phyloP scores from a whole-genome alignment of 1,140 invertebrate species.

The Hesperophylax magnus region DNA sequence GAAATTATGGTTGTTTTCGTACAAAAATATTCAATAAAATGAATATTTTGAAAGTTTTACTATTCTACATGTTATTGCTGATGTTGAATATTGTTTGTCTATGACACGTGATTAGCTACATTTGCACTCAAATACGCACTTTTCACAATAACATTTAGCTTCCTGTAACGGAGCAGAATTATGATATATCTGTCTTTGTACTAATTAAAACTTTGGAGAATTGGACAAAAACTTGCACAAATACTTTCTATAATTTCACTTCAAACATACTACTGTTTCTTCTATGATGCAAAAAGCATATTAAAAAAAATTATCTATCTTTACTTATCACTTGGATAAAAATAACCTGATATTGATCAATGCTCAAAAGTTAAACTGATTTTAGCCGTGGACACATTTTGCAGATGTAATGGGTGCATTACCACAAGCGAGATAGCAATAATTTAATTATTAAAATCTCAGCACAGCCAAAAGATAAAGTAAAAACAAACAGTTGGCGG shows the following conservation, averaged over 20 bases:
- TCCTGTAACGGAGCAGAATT: too few species aligned
- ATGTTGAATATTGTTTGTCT: too few species aligned
- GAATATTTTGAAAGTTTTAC: too few species aligned
- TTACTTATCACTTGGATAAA: conserved; percentile 6
- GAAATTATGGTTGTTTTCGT: too few species aligned
- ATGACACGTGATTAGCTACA: too few species aligned
- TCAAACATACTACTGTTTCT: conserved; percentile 1
- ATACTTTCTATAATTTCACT: background rate
- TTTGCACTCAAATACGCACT: too few species aligned
- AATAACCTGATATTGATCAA: conserved; percentile 21
- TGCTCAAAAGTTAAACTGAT: background rate
- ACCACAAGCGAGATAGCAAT: background rate
- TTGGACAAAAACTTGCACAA: background rate
- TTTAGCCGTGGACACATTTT: background rate
- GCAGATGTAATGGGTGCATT: background rate
- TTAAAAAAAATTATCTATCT: background rate
- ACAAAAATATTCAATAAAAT: too few species aligned
- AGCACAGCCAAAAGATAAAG: conserved; percentile 16
- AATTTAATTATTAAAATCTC: conserved; percentile 13
- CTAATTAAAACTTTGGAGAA: background rate
- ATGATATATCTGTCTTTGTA: background rate
- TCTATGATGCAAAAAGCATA: background rate
- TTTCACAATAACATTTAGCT: too few species aligned
- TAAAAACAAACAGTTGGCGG: conserved; percentile 5
- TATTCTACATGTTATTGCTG: too few species aligned